These are phyloP conservation scores for Molossus molossus DNA, from an alignment of 2,797 vertebrate genomes.

Conservation along the genomic window DNA sequence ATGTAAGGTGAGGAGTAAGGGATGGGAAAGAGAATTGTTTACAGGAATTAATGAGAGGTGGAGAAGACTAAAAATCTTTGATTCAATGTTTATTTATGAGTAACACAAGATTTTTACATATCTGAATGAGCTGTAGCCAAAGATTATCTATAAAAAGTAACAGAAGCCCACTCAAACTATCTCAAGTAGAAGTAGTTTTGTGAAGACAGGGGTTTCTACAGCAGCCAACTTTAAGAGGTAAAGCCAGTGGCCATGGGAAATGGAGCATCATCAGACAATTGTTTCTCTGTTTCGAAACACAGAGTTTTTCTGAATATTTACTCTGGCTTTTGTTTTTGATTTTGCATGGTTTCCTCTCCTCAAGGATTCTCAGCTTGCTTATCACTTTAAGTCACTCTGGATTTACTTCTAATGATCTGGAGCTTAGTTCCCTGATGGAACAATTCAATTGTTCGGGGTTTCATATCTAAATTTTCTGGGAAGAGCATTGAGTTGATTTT, in stretches of 20 bases:
- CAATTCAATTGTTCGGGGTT: background rate
- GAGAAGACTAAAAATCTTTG: background rate
- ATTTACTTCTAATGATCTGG: background rate
- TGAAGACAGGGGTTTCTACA: background rate
- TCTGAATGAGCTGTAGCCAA: background rate
- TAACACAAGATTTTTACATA: background rate
- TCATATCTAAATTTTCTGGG: background rate
- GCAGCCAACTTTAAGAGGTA: background rate
- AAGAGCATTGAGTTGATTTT: background rate
- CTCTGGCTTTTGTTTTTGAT: background rate
- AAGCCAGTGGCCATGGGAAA: background rate
- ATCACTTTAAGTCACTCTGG: background rate
- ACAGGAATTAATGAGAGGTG: background rate
- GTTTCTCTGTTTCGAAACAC: background rate
- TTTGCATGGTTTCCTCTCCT: background rate
- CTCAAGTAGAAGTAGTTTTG: background rate
- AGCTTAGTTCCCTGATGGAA: background rate
- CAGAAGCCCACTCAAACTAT: background rate
- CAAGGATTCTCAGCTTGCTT: background rate
- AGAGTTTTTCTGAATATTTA: constrained; percentile 11
- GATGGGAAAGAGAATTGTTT: background rate
- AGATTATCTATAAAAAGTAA: background rate
- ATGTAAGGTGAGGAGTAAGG: background rate
- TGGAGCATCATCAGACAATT: background rate
- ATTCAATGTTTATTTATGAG: background rate